Percentiles rank a stretch among this genome's conserved stretches.
Conservation (phyloP, 2,797 vertebrate genomes). For the Fistularia tabacaria region DNA sequence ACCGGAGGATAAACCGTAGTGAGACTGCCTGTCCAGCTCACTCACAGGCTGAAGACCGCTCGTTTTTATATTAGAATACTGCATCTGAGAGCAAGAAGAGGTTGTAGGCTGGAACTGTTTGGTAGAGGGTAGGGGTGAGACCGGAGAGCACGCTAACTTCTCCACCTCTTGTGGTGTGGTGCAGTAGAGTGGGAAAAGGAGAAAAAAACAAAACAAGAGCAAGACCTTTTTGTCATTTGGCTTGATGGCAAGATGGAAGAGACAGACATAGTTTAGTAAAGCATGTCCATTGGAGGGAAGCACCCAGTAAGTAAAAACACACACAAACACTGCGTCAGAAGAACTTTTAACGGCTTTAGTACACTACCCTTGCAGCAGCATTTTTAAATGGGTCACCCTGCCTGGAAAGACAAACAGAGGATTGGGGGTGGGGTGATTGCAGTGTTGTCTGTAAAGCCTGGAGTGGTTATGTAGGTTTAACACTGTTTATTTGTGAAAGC, state of each 20-base stretch:
- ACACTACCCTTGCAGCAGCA: constrained; percentile 37
- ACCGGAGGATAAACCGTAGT: constrained; percentile 40
- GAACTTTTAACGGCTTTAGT: constrained; percentile 40
- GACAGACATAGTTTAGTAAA: constrained; percentile 50
- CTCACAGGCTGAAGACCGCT: constrained; percentile 25
- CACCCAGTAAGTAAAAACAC: constrained; percentile 66
- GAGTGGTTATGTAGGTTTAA: constrained; percentile 7
- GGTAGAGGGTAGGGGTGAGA: constrained; percentile 11
- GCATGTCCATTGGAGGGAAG: constrained; percentile 67
- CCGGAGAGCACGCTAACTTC: constrained; percentile 27
- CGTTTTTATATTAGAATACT: constrained; percentile 27
- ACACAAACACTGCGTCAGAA: constrained; percentile 20
- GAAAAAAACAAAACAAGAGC: constrained; percentile 24
- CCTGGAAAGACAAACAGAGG: constrained; percentile 52
- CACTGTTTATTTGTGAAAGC: constrained; percentile 18
- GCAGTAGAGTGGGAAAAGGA: constrained; percentile 15
- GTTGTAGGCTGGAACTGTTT: constrained; percentile 31
- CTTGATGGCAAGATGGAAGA: constrained; percentile 40
- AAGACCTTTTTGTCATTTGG: constrained; percentile 23
- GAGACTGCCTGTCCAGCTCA: constrained; percentile 24
- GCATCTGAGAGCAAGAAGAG: constrained; percentile 30
- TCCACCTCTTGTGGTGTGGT: constrained; percentile 30
- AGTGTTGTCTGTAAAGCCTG: constrained; percentile 34
- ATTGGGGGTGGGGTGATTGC: constrained; percentile 2
- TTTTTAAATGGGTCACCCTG: constrained; percentile 68